Base-by-base conservation (phyloP, 1,140 invertebrate species). In the Euglossa dilemma region DNA sequence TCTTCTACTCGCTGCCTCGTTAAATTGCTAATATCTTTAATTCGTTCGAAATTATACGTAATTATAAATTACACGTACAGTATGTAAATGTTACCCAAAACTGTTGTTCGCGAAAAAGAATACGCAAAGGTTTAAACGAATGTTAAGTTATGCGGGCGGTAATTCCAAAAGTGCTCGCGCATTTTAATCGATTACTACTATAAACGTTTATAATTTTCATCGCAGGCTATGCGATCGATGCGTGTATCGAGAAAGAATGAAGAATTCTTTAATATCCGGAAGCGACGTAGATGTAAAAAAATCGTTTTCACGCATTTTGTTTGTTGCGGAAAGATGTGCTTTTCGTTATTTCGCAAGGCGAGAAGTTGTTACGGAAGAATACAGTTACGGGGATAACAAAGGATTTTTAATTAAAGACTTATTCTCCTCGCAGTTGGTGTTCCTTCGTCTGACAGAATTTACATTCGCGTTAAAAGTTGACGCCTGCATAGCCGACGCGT, bases 351-450 rank as follows among this genome's bases (percentile, higher is more conserved):
- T 47, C 56, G 54, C 18, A 28, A 69, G 63, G 18, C 54, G 71
- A 79, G 85, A 77, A 57, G 23, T 64, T 67, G 45, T 23, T 43
- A 45, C 16, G 20, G 54, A 23, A 36, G 56, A 86, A 43, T 20
- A 25, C 67, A 78, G 76, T 25, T 69, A 28, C 71, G 56, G 67
- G 47, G 54, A 47, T 73, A 56, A 54, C n/a, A 45, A 43, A 50
- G 79, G 66, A 88, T 76, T 88, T 85, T 88, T 88, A 87, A 88
- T 88, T 88, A 88, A 88, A 87, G 66, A 82, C 75, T 74, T 18
- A 47, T 81, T 52, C 76, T 63, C 36, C 47, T 61, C 74, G n/a
- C 28, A 63, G 3, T 3, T 14, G 61, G 16, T 28, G 25, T 28
- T 28, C 25, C 20, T 47, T 76, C 52, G 18, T 8, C 50, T 8